Conservation (phyloP, 2,797 vertebrate species). For the Chaenodraco wilsoni region DNA sequence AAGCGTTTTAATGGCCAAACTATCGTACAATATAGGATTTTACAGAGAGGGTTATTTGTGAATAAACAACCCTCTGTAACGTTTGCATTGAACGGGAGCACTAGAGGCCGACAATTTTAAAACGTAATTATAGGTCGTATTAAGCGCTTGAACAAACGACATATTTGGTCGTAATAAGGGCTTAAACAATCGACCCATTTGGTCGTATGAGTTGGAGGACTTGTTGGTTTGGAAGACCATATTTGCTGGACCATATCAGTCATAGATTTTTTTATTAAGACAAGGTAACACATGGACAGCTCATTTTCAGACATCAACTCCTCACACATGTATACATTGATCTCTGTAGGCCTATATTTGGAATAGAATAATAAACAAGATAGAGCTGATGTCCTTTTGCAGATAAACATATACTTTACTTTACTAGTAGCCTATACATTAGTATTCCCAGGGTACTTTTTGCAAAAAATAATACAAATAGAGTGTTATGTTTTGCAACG, state of each 20-base stretch:
- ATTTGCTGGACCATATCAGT: constrained; percentile 21
- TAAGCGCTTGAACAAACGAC: too few relatives aligned
- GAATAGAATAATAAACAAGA: neutral
- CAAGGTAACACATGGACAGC: constrained; percentile 1
- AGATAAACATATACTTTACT: neutral
- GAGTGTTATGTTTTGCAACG: neutral
- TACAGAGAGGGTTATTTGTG: too few relatives aligned
- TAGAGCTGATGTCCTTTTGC: neutral
- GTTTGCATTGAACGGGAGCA: too few relatives aligned
- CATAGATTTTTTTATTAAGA: constrained; percentile 17
- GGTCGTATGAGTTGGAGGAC: too few relatives aligned
- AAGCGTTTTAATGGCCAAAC: too few relatives aligned
- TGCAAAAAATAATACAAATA: neutral
- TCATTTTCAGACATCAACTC: neutral
- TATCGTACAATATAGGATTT: too few relatives aligned
- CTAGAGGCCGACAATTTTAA: too few relatives aligned
- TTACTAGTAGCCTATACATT: neutral
- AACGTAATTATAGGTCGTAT: too few relatives aligned
- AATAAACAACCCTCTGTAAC: too few relatives aligned
- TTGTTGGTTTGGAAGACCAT: constrained; percentile 21
- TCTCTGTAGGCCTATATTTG: neutral
- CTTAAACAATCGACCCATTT: too few relatives aligned
- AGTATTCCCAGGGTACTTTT: neutral
- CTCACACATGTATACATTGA: neutral
- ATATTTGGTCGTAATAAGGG: too few relatives aligned